Conservation (phyloP, 2,113 vertebrate genomes). For the Coturnix japonica region DNA sequence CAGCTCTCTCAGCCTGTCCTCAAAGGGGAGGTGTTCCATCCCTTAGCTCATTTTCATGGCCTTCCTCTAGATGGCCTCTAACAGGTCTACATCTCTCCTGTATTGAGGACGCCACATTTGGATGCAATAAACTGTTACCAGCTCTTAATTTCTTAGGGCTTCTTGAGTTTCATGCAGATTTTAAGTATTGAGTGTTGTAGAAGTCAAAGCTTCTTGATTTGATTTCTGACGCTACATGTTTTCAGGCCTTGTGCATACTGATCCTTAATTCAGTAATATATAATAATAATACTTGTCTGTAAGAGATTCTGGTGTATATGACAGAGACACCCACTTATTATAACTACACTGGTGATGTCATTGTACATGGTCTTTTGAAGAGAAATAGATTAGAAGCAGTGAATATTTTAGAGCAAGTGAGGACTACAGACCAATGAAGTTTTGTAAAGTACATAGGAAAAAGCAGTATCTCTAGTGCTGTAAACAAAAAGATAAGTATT, state of each 20-base stretch:
- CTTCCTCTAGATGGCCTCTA: too few relatives aligned
- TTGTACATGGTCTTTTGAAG: background rate
- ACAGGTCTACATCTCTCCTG: too few relatives aligned
- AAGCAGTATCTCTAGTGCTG: background rate
- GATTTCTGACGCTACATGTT: background rate
- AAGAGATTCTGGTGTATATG: fast-evolving
- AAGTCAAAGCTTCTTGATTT: background rate
- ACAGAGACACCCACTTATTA: background rate
- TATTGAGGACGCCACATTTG: too few relatives aligned
- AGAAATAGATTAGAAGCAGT: background rate
- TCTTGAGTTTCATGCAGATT: background rate
- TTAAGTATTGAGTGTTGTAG: background rate
- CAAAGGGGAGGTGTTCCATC: too few relatives aligned
- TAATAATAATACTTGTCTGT: background rate
- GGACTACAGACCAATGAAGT: background rate
- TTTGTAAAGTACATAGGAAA: background rate
- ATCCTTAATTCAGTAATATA: too few relatives aligned
- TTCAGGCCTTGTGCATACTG: background rate
- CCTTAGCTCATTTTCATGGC: too few relatives aligned
- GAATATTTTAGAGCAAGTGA: background rate
- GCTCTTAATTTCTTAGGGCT: background rate
- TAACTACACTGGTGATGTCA: background rate
- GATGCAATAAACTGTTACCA: background rate
- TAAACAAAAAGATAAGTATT: background rate
- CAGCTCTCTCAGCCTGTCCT: too few relatives aligned